Evolutionary conservation across 2,888 invertebrate species (phyloP).

Genomic region (Girardia tigrina): DNA sequence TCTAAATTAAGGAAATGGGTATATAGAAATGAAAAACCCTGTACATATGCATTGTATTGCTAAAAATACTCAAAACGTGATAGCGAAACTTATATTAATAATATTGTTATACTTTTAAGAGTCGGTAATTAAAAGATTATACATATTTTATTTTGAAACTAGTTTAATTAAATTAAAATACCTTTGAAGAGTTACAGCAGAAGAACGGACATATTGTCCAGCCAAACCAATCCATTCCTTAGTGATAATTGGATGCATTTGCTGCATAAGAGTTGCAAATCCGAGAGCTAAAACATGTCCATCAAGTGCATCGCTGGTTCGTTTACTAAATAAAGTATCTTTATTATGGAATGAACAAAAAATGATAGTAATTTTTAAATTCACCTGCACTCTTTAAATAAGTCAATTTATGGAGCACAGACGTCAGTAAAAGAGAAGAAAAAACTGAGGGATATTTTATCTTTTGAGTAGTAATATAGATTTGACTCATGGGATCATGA

Average conservation of each 20-base stretch:
- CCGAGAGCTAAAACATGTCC: background rate
- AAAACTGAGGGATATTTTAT: slow-evolving; percentile 1
- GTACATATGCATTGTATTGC: too few species aligned
- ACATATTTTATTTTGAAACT: too few species aligned
- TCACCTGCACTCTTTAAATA: slow-evolving; percentile 25
- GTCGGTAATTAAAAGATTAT: too few species aligned
- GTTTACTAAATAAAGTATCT: slow-evolving; percentile 1
- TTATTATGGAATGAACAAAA: background rate
- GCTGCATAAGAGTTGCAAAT: slow-evolving; percentile 3
- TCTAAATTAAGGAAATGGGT: too few species aligned
- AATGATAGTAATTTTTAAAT: background rate
- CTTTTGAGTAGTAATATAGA: slow-evolving; percentile 18
- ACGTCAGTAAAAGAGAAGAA: slow-evolving; percentile 12
- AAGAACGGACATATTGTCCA: slow-evolving; percentile 6
- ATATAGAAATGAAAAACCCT: too few species aligned
- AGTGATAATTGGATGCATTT: background rate
- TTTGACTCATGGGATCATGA: slow-evolving; percentile 28
- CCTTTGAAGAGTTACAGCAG: background rate
- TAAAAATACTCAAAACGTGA: too few species aligned
- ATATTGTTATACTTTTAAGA: too few species aligned
- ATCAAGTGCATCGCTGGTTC: background rate
- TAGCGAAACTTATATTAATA: too few species aligned
- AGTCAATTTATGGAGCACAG: background rate
- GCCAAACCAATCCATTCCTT: background rate
- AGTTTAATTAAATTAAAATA: background rate